Evolutionary conservation across 2,113 vertebrate genomes (phyloP).

Genomic region (Numida meleagris): DNA sequence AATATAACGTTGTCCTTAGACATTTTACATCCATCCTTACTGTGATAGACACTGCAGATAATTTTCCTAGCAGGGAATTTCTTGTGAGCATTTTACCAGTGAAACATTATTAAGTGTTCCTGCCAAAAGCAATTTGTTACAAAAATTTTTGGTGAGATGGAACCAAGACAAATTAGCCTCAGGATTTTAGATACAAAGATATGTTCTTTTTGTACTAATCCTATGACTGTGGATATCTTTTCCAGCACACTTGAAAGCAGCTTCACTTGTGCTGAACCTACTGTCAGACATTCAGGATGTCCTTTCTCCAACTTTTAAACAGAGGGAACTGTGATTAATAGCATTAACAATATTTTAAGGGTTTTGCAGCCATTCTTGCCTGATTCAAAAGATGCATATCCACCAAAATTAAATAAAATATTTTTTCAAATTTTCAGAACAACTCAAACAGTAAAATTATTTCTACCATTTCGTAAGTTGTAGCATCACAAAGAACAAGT

Average conservation of each 20-base stretch:
- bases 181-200: constrained; percentile 18
- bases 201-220: constrained; percentile 40
- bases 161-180: constrained; percentile 53
- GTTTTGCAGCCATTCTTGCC: background rate
- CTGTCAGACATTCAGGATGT: background rate
- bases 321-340: background rate
- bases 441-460: background rate
- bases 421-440: background rate
- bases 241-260: background rate
- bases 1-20: constrained; percentile 47
- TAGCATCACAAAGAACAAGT: background rate
- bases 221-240: constrained; percentile 28
- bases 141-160: constrained; percentile 40
- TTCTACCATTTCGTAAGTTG: background rate
- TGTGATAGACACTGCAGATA: constrained; percentile 62
- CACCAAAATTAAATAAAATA: background rate
- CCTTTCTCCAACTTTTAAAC: constrained; percentile 14
- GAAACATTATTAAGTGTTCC: constrained; percentile 51
- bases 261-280: background rate
- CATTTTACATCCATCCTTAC: constrained; percentile 58
- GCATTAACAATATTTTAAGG: background rate
- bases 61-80: constrained; percentile 71
- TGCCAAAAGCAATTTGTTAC: constrained; percentile 65
- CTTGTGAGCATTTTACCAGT: constrained; percentile 59
- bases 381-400: background rate